These are phyloP conservation scores for Arvicanthis niloticus DNA, from an alignment of 2,113 vertebrate species.

Conservation along the genomic window DNA sequence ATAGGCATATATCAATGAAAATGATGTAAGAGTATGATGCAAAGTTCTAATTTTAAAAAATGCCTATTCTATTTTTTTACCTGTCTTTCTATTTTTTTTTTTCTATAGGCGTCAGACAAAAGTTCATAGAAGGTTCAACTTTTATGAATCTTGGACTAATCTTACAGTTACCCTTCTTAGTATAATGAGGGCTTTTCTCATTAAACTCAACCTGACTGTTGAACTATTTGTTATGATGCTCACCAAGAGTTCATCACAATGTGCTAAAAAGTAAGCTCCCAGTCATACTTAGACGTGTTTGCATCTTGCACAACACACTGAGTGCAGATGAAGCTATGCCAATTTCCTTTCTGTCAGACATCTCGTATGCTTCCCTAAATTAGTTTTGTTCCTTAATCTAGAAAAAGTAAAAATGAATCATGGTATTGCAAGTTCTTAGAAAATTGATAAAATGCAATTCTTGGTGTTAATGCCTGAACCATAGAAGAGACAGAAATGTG, in stretches of 20 bases:
- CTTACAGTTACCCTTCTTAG: slow-evolving; percentile 53
- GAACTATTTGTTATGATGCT: slow-evolving; percentile 43
- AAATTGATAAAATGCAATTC: neutral
- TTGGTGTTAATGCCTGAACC: neutral
- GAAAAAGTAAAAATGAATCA: neutral
- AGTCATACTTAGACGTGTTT: neutral
- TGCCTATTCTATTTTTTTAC: neutral
- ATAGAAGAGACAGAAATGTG: neutral
- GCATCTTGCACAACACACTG: neutral
- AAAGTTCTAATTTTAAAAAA: slow-evolving; percentile 58
- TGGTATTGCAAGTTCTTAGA: neutral
- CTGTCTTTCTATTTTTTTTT: neutral
- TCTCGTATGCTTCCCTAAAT: neutral
- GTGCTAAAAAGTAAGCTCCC: neutral
- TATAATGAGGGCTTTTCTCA: slow-evolving; percentile 60
- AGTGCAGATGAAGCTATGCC: neutral
- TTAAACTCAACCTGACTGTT: slow-evolving; percentile 38
- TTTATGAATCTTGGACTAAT: slow-evolving; percentile 20
- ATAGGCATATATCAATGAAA: neutral
- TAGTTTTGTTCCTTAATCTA: neutral
- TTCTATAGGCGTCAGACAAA: neutral
- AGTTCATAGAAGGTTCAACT: slow-evolving; percentile 33
- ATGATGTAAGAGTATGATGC: neutral
- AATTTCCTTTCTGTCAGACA: neutral
- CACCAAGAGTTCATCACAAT: slow-evolving; percentile 35